Base-by-base conservation (phyloP, 2,888 invertebrate species). In the Gymnocheta viridis region DNA sequence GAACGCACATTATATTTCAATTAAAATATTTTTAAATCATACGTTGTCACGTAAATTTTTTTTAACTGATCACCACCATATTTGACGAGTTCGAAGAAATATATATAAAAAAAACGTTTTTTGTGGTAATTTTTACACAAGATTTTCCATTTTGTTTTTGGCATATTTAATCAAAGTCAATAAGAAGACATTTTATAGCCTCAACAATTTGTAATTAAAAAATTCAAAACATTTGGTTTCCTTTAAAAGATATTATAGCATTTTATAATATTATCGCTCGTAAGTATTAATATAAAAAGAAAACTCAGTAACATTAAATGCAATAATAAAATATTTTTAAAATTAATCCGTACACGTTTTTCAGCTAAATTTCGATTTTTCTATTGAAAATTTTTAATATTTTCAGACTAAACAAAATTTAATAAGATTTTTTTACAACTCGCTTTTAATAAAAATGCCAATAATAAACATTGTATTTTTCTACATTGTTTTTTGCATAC, bases 21-120 rank as follows among this genome's bases (percentile, higher is more conserved):
- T 58, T 66, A 35, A 47, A 47, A 76, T 76, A 56, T 58, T 67
- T 76, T 56, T 14, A 47, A 17, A 54, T 54, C 49, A 32, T 9
- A 9, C 41, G 17, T 14, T 74, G 51, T 74, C 73, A 64, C 54
- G 22, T 14, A 29, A 51, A 44, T 76, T 44, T 62, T n/a, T 35
- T 14, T n/a, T n/a, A n/a, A 32, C 10, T 49, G 17, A 73, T 51
- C 10, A 44, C 7, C 62, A 51, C 6, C 4, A 38, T 2, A 35
- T 10, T 4, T 22, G 19, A 41, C 35, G n/a, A 38, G 17, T 64
- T 14, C 2, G 14, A 24, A 54, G 62, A 38, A 19, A 1, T 17
- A 17, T 38, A 38, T 38, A 2, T 38, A 12, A 56, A 17, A 32
- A n/a, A 10, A n/a, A n/a, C n/a, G n/a, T n/a, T 17, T 2, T 32